These are phyloP conservation scores for Cephalopholis sonnerati DNA, from an alignment of 2,113 vertebrate genomes.

Conservation along the genomic window DNA sequence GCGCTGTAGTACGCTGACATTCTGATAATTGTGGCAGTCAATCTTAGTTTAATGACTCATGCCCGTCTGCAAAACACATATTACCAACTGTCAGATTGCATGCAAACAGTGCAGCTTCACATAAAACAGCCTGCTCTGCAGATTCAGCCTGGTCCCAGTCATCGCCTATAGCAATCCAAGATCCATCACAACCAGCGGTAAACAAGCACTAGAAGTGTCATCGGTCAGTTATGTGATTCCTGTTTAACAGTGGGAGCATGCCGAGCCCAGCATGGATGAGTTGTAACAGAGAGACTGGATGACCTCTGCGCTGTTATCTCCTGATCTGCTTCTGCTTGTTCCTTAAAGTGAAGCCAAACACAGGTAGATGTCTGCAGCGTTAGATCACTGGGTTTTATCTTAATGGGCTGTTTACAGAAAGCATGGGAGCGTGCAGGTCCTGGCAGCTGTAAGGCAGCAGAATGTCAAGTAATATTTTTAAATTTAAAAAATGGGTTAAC, in stretches of 20 bases:
- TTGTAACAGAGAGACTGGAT: constrained; percentile 25
- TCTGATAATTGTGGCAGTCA: constrained; percentile 51
- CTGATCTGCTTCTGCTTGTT: constrained; percentile 54
- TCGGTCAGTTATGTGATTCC: constrained; percentile 46
- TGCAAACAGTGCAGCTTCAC: constrained; percentile 57
- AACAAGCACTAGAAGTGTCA: constrained; percentile 48
- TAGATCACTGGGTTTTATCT: constrained; percentile 41
- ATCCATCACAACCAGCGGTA: constrained; percentile 12
- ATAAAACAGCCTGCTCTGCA: constrained; percentile 39
- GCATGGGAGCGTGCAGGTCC: not conserved
- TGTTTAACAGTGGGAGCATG: constrained; percentile 37
- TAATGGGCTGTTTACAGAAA: constrained; percentile 57
- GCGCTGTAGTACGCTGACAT: constrained; percentile 11
- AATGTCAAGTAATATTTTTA: constrained; percentile 14
- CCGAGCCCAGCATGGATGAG: constrained; percentile 38
- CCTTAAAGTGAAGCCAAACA: constrained; percentile 45
- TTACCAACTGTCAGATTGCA: constrained; percentile 34
- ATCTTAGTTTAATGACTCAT: constrained; percentile 51
- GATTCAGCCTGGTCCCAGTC: constrained; percentile 21
- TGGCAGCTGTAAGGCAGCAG: constrained; percentile 15
- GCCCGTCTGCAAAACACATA: constrained; percentile 30
- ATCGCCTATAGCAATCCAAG: constrained; percentile 20
- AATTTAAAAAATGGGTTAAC: constrained; percentile 19
- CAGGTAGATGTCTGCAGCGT: constrained; percentile 34
- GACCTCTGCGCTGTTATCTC: constrained; percentile 48